Conservation (phyloP, 2,888 invertebrate genomes). For the Herminia tarsipennalis region DNA sequence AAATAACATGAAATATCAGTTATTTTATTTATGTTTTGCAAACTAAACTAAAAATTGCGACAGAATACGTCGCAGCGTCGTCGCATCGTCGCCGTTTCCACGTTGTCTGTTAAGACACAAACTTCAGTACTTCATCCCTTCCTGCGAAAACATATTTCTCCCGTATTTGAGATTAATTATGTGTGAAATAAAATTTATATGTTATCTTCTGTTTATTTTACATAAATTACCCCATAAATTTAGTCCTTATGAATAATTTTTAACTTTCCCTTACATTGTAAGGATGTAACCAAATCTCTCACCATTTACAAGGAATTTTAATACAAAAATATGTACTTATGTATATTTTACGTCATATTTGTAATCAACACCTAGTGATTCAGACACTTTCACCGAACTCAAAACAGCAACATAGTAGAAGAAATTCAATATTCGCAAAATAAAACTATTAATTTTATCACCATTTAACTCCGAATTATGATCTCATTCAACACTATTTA, state of each 20-base stretch:
- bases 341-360: conserved; percentile 6
- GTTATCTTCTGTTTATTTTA: neutral
- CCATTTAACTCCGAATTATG: conserved; percentile 18
- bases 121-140: no score
- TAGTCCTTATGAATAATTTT: neutral
- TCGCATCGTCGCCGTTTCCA: no score
- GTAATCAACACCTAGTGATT: neutral
- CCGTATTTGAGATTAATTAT: no score
- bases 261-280: conserved; percentile 1
- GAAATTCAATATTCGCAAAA: conserved; percentile 8
- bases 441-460: conserved; percentile 17
- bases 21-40: no score
- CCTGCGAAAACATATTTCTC: no score
- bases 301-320: neutral
- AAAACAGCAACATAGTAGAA: neutral
- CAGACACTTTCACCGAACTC: conserved; percentile 7
- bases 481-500: conserved; percentile 19
- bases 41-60: no score
- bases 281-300: neutral
- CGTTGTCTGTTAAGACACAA: no score
- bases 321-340: conserved; percentile 2
- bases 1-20: no score
- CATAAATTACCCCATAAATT: neutral
- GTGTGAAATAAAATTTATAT: no score
- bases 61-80: no score